Evolutionary conservation across 2,113 vertebrate species (phyloP).

Genomic region (Ranitomeya variabilis): DNA sequence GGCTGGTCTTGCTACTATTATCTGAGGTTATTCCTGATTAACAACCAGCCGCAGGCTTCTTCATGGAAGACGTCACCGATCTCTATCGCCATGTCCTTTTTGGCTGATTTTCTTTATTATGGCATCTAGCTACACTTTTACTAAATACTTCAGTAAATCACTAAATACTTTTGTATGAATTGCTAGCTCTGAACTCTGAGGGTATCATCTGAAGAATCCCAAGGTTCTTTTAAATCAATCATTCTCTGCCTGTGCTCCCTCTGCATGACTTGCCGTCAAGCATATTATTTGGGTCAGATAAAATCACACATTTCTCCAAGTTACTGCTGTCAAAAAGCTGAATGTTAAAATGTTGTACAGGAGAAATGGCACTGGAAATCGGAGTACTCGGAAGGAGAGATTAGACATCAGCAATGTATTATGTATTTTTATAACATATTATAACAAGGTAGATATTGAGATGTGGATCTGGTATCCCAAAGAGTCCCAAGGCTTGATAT

Average conservation of each 20-base stretch:
- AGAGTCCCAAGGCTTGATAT: conserved; percentile 34
- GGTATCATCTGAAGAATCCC: conserved; percentile 48
- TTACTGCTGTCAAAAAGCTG: conserved; percentile 54
- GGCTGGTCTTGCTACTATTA: not conserved
- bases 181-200: not conserved
- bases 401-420: conserved; percentile 50
- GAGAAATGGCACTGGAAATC: conserved; percentile 46
- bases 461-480: conserved; percentile 44
- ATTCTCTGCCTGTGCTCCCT: conserved; percentile 42
- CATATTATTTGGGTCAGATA: conserved; percentile 57
- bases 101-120: conserved; percentile 17
- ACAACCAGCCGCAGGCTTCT: not conserved
- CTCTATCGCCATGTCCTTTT: not conserved
- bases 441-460: conserved; percentile 46
- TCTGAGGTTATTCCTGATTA: conserved; percentile 2
- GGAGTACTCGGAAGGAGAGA: conserved; percentile 33
- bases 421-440: conserved; percentile 54
- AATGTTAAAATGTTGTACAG: conserved; percentile 52
- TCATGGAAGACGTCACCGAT: not conserved
- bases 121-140: not conserved
- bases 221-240: conserved; percentile 49
- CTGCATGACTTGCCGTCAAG: conserved; percentile 52
- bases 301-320: conserved; percentile 55
- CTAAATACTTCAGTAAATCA: conserved; percentile 12
- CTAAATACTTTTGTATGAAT: conserved; percentile 27